Conservation (phyloP, 2,888 invertebrate species). For the Polyommatus icarus region DNA sequence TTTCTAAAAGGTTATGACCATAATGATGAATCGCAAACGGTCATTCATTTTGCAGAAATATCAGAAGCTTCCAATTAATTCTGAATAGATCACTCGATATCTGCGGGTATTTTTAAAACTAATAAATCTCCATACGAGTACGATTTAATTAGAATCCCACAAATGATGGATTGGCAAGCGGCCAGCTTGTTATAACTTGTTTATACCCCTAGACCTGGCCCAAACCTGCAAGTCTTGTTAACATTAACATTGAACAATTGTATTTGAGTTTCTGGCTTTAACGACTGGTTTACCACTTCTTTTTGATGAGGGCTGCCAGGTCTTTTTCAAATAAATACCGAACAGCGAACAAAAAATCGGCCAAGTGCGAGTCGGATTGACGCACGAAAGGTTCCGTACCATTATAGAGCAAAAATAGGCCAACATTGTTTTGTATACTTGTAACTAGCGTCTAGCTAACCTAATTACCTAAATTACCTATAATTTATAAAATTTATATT, state of each 20-base stretch:
- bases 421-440: too few relatives aligned
- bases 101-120: conserved; percentile 23
- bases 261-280: neutral
- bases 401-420: too few relatives aligned
- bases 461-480: too few relatives aligned
- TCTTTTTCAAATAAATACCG: too few relatives aligned
- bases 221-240: conserved; percentile 4
- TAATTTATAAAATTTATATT: too few relatives aligned
- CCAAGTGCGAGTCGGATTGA: too few relatives aligned
- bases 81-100: conserved; percentile 21
- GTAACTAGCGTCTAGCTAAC: too few relatives aligned
- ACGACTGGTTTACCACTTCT: neutral
- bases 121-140: conserved; percentile 22
- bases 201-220: conserved; percentile 3
- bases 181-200: conserved; percentile 24
- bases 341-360: too few relatives aligned
- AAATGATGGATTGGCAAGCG: conserved; percentile 22
- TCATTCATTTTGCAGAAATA: conserved; percentile 9
- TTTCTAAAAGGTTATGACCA: neutral
- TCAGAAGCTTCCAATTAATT: conserved; percentile 5
- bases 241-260: neutral
- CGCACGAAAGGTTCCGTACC: too few relatives aligned
- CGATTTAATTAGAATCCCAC: conserved; percentile 27
- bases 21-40: neutral
- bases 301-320: neutral